Conservation (phyloP, 2,113 vertebrate genomes). For the Corythaixoides concolor region DNA sequence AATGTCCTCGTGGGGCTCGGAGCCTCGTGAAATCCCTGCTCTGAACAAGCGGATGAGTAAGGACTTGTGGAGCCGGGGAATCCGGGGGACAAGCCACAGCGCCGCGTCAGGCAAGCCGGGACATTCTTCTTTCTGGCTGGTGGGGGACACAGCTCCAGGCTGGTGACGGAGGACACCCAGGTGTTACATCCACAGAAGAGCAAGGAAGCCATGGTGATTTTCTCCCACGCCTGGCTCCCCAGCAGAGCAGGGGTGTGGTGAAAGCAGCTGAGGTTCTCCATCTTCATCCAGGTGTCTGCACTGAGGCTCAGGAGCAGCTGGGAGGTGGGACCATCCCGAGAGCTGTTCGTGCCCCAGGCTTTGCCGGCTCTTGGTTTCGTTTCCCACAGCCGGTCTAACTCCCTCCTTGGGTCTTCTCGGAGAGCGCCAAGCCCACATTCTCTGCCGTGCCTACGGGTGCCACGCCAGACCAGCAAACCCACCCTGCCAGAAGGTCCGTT, state of each 20-base stretch:
- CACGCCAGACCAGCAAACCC: background rate
- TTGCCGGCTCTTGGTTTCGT: background rate
- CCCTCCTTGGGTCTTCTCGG: fast-evolving
- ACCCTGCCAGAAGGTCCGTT: fast-evolving
- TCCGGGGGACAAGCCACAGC: background rate
- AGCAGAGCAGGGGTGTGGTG: fast-evolving
- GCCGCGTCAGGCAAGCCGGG: background rate
- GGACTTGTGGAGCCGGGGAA: background rate
- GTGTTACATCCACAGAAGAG: background rate
- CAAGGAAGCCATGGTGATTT: fast-evolving
- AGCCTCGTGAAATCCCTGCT: background rate
- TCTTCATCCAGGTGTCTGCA: background rate
- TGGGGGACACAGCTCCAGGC: background rate
- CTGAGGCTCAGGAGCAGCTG: background rate
- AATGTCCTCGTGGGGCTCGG: background rate
- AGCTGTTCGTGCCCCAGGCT: background rate
- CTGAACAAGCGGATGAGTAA: conserved; percentile 12
- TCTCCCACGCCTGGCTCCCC: background rate
- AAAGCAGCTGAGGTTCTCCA: background rate
- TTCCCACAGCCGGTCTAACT: background rate
- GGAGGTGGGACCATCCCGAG: fast-evolving
- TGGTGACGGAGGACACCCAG: background rate
- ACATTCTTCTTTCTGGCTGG: background rate
- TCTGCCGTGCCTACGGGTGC: fast-evolving
- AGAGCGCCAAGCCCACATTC: fast-evolving